Base-by-base conservation (phyloP, 1,140 invertebrate species). In the Rhynchophorus ferrugineus region DNA sequence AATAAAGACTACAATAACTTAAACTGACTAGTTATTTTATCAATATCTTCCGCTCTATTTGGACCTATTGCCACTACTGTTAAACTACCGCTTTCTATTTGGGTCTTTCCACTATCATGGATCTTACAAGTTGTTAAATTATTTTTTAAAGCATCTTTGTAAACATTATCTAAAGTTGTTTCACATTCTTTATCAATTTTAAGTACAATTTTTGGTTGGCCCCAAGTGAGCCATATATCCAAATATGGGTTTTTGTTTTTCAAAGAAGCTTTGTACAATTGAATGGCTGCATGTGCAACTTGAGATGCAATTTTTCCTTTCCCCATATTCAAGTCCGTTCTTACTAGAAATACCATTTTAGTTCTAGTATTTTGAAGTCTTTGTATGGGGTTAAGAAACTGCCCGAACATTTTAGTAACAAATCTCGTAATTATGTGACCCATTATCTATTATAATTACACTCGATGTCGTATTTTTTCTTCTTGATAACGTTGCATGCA, bases 261-360 rank as follows among this genome's bases (percentile, higher is more conserved):
- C 0, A 66, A 57, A 3, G 78, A 69, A 59, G 71, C 69, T 60
- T 80, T 75, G 61, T 79, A 85, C 60, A 83, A 84, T 56, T 74
- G 71, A 41, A 82, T 65, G 35, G 89, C 81, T 17, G 87, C 89
- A 73, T 91, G 89, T 20, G 83, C 79, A 73, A 85, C 89, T 68
- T 89, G 89, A 13, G 86, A 80, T n/a, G 84, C 87, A 37, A 79
- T 77, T 73, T 91, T 91, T 7, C 89, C 89, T 71, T 79, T 85
- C 11, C 80, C 78, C 87, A 92, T 91, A 47, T 78, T 74, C 7
- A 92, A 69, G 71, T 92, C 88, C 33, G 73, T 79, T 38, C 87
- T 71, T 0, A 89, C 84, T 17, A 91, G 75, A 35, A 92, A 65
- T 0, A 85, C 84, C 75, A 91, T 75, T 74, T 87, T 91, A 0